Evolutionary conservation across 35 echinoderm and acorn worm species (phyloP).

Genomic region (Stichopus chloronotus): DNA sequence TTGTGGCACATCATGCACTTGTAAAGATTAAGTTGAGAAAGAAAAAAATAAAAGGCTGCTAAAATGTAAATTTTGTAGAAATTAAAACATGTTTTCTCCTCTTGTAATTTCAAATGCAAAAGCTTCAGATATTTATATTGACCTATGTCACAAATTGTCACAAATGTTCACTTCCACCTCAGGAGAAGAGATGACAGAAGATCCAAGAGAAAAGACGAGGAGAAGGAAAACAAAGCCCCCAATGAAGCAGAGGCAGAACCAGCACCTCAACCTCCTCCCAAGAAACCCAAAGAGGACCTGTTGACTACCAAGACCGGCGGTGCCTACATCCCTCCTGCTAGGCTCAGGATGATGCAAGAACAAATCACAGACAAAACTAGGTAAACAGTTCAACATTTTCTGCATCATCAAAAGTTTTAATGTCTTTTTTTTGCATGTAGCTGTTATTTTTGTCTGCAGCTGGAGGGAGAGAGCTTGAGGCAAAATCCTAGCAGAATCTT

Average conservation of each 20-base stretch:
- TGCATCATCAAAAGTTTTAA: neutral
- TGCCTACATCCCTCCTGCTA: constrained; percentile 94
- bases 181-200: neutral
- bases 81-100: too few species aligned
- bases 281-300: constrained; percentile 60
- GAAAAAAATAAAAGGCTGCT: too few species aligned
- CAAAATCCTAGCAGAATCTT: too few species aligned
- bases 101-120: too few species aligned
- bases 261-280: constrained; percentile 61
- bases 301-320: constrained; percentile 85
- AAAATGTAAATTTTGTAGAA: too few species aligned
- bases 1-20: too few species aligned
- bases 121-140: too few species aligned
- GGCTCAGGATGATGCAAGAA: constrained; percentile 84
- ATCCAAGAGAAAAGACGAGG: constrained; percentile 50
- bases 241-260: constrained; percentile 24
- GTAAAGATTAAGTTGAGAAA: too few species aligned
- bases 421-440: too few species aligned
- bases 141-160: too few species aligned
- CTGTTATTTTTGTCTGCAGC: too few species aligned
- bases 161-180: neutral
- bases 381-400: constrained; percentile 37
- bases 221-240: constrained; percentile 71
- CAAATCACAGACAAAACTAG: constrained; percentile 98
- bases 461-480: too few species aligned